These are phyloP conservation scores for Propithecus coquereli DNA, from an alignment of 2,113 vertebrate species.

Conservation along the genomic window DNA sequence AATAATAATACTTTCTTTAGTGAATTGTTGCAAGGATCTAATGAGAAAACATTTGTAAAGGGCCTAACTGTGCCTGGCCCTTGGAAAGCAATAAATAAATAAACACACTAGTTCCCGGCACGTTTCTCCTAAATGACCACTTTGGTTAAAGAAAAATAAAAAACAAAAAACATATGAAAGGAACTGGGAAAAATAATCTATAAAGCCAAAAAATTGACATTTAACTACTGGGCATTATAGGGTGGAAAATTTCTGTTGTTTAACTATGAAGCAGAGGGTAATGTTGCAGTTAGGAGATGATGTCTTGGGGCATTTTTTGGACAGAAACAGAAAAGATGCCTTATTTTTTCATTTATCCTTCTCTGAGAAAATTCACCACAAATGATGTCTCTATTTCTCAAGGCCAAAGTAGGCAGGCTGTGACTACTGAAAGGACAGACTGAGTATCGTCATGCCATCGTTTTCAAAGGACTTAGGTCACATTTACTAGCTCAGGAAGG, in stretches of 20 bases:
- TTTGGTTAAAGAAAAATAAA: conserved; percentile 40
- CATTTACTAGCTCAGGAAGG: neutral
- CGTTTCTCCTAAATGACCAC: neutral
- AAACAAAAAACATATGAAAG: neutral
- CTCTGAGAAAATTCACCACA: neutral
- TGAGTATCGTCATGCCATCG: too few relatives aligned
- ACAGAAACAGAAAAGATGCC: neutral
- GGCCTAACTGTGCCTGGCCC: neutral
- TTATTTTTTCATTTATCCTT: neutral
- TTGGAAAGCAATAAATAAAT: conserved; percentile 16
- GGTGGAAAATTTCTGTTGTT: neutral
- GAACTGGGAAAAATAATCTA: neutral
- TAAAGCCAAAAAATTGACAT: neutral
- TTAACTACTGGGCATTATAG: neutral
- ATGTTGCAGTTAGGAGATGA: neutral
- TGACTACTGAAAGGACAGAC: neutral
- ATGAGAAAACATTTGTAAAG: conserved; percentile 31
- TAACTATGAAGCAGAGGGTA: neutral
- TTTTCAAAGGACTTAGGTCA: neutral
- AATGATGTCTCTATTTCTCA: neutral
- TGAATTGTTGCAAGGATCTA: neutral
- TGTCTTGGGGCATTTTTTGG: neutral
- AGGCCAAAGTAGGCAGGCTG: neutral
- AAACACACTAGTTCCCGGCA: neutral
- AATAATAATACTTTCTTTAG: neutral